Conservation (phyloP, 2,113 vertebrate species). For the Hassar affinis region DNA sequence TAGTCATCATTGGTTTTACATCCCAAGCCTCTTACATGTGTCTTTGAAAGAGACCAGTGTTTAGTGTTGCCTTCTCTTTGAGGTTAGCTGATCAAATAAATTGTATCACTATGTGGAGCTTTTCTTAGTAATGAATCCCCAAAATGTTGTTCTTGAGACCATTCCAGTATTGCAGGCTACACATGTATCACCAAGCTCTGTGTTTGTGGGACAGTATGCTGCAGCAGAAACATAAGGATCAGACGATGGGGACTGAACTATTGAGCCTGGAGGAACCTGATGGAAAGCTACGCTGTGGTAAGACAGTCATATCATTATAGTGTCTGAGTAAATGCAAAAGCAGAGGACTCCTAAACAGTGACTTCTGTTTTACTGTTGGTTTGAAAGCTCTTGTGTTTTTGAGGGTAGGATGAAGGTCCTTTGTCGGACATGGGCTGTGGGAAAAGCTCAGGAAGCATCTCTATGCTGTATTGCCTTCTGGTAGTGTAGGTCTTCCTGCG, state of each 20-base stretch:
- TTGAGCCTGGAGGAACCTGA: not conserved
- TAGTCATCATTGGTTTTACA: not conserved
- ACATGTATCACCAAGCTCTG: not conserved
- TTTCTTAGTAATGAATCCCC: not conserved
- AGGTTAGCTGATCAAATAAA: not conserved
- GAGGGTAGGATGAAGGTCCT: constrained; percentile 58
- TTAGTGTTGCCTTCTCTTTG: not conserved
- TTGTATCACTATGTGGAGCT: not conserved
- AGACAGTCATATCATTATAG: constrained; percentile 26
- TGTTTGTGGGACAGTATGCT: constrained; percentile 15
- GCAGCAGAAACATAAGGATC: not conserved
- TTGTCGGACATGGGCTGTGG: constrained; percentile 64
- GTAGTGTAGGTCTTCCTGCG: constrained; percentile 67
- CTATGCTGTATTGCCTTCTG: constrained; percentile 77
- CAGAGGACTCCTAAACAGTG: constrained; percentile 76
- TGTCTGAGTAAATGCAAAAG: constrained; percentile 12
- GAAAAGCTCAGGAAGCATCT: constrained; percentile 78
- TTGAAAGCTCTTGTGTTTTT: constrained; percentile 71
- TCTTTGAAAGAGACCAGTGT: not conserved
- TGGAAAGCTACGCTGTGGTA: not conserved
- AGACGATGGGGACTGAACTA: constrained; percentile 24
- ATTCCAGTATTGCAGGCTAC: not conserved
- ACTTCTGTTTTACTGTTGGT: constrained; percentile 95
- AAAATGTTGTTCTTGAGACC: constrained; percentile 53
- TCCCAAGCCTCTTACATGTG: not conserved